Conservation (phyloP, 2,113 vertebrate genomes). For the Coracopsis vasa region DNA sequence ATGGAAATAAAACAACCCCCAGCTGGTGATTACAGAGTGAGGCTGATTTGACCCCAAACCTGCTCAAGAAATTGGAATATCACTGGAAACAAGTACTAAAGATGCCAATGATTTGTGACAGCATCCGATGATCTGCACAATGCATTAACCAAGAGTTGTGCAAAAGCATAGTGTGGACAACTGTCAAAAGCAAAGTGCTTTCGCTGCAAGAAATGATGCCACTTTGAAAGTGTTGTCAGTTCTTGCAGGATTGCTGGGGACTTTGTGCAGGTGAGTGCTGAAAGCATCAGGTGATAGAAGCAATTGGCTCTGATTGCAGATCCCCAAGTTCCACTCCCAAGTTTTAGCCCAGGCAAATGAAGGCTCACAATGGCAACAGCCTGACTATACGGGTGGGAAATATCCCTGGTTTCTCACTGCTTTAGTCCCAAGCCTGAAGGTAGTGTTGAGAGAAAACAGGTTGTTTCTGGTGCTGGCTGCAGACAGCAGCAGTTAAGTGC, state of each 20-base stretch:
- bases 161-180: not conserved
- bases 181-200: not conserved
- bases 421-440: not conserved
- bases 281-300: not conserved
- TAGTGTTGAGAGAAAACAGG: not conserved
- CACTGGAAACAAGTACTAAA: not conserved
- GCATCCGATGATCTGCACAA: fast-evolving
- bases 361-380: not conserved
- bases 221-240: not conserved
- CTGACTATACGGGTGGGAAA: not conserved
- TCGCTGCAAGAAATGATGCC: not conserved
- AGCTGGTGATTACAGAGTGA: not conserved
- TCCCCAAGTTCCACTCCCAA: not conserved
- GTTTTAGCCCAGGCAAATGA: not conserved
- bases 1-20: slow-evolving; percentile 41
- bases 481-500: not conserved
- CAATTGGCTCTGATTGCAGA: not conserved
- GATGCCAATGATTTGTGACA: not conserved
- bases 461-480: not conserved
- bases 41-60: not conserved
- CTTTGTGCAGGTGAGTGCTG: not conserved
- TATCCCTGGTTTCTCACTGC: not conserved
- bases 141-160: not conserved
- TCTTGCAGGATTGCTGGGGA: not conserved
- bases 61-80: not conserved